Evolutionary conservation across 2,888 invertebrate species (phyloP).

Genomic region (Scaptomyza parva): DNA sequence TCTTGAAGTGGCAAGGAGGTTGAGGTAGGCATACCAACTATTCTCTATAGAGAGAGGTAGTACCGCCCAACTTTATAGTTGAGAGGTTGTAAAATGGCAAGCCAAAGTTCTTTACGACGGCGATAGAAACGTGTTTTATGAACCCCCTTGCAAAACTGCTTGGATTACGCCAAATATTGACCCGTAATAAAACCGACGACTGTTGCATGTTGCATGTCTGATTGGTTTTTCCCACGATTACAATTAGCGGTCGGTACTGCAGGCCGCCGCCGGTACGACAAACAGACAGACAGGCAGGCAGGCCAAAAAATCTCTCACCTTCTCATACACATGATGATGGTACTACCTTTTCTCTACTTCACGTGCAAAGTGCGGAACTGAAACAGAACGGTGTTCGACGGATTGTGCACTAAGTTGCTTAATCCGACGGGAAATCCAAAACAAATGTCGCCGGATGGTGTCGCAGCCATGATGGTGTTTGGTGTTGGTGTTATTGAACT

Average conservation of each 20-base stretch:
- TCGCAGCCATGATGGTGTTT: too few species aligned
- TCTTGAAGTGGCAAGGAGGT: background rate
- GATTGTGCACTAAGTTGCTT: constrained; percentile 75
- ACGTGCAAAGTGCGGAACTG: constrained; percentile 44
- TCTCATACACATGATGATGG: background rate
- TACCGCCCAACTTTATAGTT: constrained; percentile 1
- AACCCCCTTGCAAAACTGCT: constrained; percentile 48
- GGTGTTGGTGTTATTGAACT: constrained; percentile 67
- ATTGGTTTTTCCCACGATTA: constrained; percentile 79
- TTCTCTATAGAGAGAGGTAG: constrained; percentile 1
- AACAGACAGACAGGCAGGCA: constrained; percentile 2
- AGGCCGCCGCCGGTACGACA: constrained; percentile 2
- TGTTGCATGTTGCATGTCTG: constrained; percentile 65
- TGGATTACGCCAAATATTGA: constrained; percentile 73
- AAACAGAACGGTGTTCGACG: constrained; percentile 26
- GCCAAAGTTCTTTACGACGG: constrained; percentile 69
- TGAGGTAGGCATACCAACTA: constrained; percentile 2
- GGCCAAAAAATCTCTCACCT: background rate
- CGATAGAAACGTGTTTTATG: constrained; percentile 26
- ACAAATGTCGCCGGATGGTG: constrained; percentile 66
- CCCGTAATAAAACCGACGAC: constrained; percentile 54
- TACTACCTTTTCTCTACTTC: constrained; percentile 10
- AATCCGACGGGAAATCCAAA: constrained; percentile 79
- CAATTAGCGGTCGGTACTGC: constrained; percentile 56
- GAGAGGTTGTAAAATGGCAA: constrained; percentile 57